phyloP scores from a whole-genome alignment of 2,888 invertebrate species.

The Nymphalis urticae region DNA sequence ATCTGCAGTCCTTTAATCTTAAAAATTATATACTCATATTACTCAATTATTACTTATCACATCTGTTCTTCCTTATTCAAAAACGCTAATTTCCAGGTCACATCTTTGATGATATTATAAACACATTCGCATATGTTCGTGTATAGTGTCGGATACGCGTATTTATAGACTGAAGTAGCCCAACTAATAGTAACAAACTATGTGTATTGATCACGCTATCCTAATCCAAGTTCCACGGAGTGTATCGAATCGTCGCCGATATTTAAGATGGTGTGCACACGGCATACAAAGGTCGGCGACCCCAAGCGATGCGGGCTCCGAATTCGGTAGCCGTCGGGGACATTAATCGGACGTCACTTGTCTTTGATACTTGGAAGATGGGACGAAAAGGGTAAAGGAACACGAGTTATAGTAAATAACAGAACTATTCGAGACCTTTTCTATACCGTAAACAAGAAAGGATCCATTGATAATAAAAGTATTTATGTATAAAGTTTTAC shows the following conservation, averaged over 20 bases:
- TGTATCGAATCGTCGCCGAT: slow-evolving; percentile 57
- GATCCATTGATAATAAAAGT: not conserved
- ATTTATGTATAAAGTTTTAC: not conserved
- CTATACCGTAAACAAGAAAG: slow-evolving; percentile 2
- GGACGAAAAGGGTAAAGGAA: slow-evolving; percentile 41
- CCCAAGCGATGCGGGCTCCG: slow-evolving; percentile 65
- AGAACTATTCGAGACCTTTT: slow-evolving; percentile 24
- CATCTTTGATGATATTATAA: not conserved
- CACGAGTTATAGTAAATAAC: slow-evolving; percentile 32
- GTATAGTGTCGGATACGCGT: slow-evolving; percentile 3
- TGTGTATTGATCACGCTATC: slow-evolving; percentile 36
- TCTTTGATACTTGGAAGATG: slow-evolving; percentile 49
- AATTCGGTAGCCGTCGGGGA: slow-evolving; percentile 66
- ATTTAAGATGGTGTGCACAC: slow-evolving; percentile 52
- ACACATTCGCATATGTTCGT: slow-evolving; percentile 2
- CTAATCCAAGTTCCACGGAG: slow-evolving; percentile 41
- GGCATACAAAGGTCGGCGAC: slow-evolving; percentile 59
- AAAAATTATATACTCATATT: too few species aligned
- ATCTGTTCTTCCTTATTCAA: too few species aligned
- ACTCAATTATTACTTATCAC: too few species aligned
- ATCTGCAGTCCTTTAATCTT: too few species aligned
- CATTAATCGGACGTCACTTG: slow-evolving; percentile 69
- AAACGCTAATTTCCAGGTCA: too few species aligned
- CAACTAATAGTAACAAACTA: slow-evolving; percentile 17
- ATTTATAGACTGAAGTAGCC: slow-evolving; percentile 12